Conservation (phyloP, 2,113 vertebrate genomes). For the Hydrolagus affinis region DNA sequence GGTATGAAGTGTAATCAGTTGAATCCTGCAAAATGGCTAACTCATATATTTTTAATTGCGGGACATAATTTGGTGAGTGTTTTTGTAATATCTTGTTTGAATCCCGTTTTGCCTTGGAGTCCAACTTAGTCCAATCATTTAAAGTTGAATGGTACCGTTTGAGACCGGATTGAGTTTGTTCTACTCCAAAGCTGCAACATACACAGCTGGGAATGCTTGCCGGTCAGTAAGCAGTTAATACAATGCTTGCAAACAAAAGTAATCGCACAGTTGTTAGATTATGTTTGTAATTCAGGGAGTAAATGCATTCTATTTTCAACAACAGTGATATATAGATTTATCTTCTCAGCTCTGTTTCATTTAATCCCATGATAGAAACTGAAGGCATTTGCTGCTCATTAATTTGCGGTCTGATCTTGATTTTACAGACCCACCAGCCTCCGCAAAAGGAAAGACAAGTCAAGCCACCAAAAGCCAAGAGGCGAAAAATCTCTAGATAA, state of each 20-base stretch:
- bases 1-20: neutral
- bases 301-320: neutral
- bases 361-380: neutral
- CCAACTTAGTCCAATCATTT: neutral
- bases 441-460: constrained; percentile 85
- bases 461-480: constrained; percentile 94
- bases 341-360: neutral
- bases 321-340: neutral
- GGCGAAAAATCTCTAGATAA: constrained; percentile 99
- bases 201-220: neutral
- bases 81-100: neutral
- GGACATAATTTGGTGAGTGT: neutral
- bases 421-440: constrained; percentile 73
- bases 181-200: neutral
- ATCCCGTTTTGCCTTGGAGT: neutral
- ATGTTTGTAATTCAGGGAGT: neutral
- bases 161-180: neutral
- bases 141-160: neutral
- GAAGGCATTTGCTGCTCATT: neutral
- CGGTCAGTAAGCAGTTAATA: neutral
- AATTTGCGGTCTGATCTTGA: neutral
- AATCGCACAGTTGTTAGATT: neutral
- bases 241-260: neutral
- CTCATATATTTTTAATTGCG: neutral
- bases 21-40: constrained; percentile 1